A percentile compares a stretch with the other conserved stretches of the same genome.
Conservation (phyloP, 2,888 invertebrate genomes). For the Monochamus alternatus region DNA sequence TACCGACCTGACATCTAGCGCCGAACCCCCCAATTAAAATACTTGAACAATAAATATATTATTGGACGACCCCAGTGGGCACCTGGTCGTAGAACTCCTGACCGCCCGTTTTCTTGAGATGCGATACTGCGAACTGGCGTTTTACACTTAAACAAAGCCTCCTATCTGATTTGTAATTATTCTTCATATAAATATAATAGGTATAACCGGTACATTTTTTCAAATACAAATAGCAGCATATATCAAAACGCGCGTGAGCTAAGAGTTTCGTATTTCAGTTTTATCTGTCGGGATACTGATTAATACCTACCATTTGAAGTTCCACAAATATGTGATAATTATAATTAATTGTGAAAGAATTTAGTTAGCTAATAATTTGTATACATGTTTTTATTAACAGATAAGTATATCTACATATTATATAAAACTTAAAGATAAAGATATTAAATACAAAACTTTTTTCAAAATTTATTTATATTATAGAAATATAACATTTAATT, state of each 20-base stretch:
- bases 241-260: conserved; percentile 5
- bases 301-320: neutral
- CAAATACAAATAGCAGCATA: conserved; percentile 26
- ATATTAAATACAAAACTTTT: no score
- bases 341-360: no score
- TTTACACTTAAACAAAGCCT: conserved; percentile 40
- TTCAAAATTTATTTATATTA: no score
- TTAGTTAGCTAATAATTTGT: no score
- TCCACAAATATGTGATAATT: no score
- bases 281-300: neutral
- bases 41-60: conserved; percentile 68
- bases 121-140: conserved; percentile 42
- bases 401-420: no score
- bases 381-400: no score
- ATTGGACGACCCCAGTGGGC: conserved; percentile 58
- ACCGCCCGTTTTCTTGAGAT: conserved; percentile 51
- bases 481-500: no score
- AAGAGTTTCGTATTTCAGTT: neutral
- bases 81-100: conserved; percentile 45
- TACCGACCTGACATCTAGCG: conserved; percentile 69
- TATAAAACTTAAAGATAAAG: no score
- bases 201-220: conserved; percentile 34
- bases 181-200: conserved; percentile 41
- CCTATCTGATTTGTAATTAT: conserved; percentile 45
- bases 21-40: conserved; percentile 70